Evolutionary conservation across 2,888 invertebrate species (phyloP).

Genomic region (Hydraecia micacea): DNA sequence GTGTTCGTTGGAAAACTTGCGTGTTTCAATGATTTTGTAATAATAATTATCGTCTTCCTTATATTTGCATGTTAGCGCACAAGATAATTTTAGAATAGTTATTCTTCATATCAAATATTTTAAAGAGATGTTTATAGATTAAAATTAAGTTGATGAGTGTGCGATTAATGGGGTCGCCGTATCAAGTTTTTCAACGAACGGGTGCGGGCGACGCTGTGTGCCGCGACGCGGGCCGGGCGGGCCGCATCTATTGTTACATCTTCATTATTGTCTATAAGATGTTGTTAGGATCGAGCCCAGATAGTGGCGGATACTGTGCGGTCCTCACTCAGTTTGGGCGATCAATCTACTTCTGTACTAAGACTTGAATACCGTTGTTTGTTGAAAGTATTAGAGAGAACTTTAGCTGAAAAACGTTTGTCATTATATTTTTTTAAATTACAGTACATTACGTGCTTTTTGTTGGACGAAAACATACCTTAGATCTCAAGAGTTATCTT

Average conservation of each 20-base stretch:
- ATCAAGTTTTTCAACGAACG: slow-evolving; percentile 85
- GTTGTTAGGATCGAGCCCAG: slow-evolving; percentile 76
- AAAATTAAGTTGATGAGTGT: slow-evolving; percentile 73
- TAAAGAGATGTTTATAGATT: slow-evolving; percentile 78
- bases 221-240: slow-evolving; percentile 24
- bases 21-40: slow-evolving; percentile 72
- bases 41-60: slow-evolving; percentile 86
- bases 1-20: slow-evolving; percentile 85
- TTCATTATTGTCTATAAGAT: slow-evolving; percentile 80
- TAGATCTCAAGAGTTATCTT: slow-evolving; percentile 44
- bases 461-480: slow-evolving; percentile 53
- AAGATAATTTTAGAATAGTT: slow-evolving; percentile 84
- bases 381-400: slow-evolving; percentile 83
- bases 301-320: slow-evolving; percentile 51
- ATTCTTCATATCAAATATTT: slow-evolving; percentile 86
- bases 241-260: slow-evolving; percentile 77
- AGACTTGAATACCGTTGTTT: slow-evolving; percentile 85
- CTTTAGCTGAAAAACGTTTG: slow-evolving; percentile 74
- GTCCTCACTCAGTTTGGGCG: slow-evolving; percentile 62
- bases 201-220: slow-evolving; percentile 53
- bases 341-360: slow-evolving; percentile 78
- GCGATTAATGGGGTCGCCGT: slow-evolving; percentile 68
- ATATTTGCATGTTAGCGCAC: slow-evolving; percentile 86
- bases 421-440: slow-evolving; percentile 69
- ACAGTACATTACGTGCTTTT: slow-evolving; percentile 58